phyloP scores from a whole-genome alignment of 2,888 invertebrate genomes.

The Scaptomyza parva region DNA sequence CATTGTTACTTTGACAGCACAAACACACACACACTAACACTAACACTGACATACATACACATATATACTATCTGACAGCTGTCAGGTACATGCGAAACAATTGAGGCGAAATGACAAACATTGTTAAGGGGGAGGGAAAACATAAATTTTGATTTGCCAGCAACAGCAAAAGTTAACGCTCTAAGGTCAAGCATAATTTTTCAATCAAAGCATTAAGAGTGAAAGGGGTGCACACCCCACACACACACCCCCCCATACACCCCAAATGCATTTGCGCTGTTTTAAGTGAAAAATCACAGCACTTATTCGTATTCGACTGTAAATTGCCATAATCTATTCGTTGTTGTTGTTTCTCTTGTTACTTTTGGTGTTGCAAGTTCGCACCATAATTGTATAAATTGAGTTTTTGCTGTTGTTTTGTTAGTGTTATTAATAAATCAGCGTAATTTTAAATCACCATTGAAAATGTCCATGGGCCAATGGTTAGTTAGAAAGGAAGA shows the following conservation, averaged over 20 bases:
- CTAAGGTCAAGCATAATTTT: slow-evolving; percentile 75
- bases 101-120: slow-evolving; percentile 22
- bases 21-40: slow-evolving; percentile 27
- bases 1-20: slow-evolving; percentile 57
- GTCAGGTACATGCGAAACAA: slow-evolving; percentile 51
- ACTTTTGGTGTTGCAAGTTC: slow-evolving; percentile 21
- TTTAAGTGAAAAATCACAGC: slow-evolving; percentile 70
- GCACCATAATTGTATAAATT: slow-evolving; percentile 52
- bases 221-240: slow-evolving; percentile 12
- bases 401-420: slow-evolving; percentile 27
- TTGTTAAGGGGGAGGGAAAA: slow-evolving; percentile 29
- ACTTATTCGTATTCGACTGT: slow-evolving; percentile 32
- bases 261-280: slow-evolving; percentile 36
- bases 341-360: slow-evolving; percentile 5
- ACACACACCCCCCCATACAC: too few relatives aligned
- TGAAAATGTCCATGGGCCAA: slow-evolving; percentile 18
- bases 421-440: slow-evolving; percentile 46
- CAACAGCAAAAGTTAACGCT: slow-evolving; percentile 18
- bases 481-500: neutral
- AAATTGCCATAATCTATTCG: slow-evolving; percentile 35
- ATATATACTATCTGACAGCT: slow-evolving; percentile 56
- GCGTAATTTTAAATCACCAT: slow-evolving; percentile 45
- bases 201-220: slow-evolving; percentile 45
- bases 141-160: slow-evolving; percentile 64
- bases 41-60: too few relatives aligned